Evolutionary conservation across 2,113 vertebrate species (phyloP).

Genomic region (Pelobates fuscus): DNA sequence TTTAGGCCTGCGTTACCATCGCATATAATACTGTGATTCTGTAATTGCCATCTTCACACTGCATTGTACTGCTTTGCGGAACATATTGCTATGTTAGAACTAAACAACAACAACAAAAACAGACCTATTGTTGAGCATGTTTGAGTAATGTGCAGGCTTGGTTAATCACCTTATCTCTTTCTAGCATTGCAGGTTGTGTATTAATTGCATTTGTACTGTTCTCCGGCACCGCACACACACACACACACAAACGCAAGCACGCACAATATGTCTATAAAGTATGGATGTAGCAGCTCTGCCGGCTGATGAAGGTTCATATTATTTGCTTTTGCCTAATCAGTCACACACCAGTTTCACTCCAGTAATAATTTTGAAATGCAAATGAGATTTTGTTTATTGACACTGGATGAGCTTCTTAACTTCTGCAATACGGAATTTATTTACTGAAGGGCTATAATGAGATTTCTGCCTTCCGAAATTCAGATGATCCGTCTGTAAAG

Average conservation of each 20-base stretch:
- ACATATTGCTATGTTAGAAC: not conserved
- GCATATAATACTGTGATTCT: not conserved
- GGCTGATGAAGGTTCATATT: constrained; percentile 31
- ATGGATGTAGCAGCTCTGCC: not conserved
- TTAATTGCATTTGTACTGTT: constrained; percentile 30
- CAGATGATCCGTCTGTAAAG: constrained; percentile 1
- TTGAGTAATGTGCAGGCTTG: not conserved
- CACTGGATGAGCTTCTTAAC: constrained; percentile 28
- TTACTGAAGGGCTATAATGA: constrained; percentile 33
- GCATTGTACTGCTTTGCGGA: not conserved
- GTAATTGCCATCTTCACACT: not conserved
- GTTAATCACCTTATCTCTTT: constrained; percentile 29
- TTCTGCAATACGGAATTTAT: constrained; percentile 24
- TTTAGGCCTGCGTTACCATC: not conserved
- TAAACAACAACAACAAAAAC: not conserved
- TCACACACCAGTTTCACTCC: constrained; percentile 39
- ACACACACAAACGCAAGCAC: no score
- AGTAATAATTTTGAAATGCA: constrained; percentile 43
- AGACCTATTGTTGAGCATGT: not conserved
- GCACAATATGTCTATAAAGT: constrained; percentile 10
- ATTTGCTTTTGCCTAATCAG: constrained; percentile 41
- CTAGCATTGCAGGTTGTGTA: not conserved
- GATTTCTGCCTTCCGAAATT: constrained; percentile 20
- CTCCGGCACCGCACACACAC: not conserved
- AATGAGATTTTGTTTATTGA: constrained; percentile 46